phyloP scores from a whole-genome alignment of 92 coral and sea anemone species.

The Paramuricea clavata region DNA sequence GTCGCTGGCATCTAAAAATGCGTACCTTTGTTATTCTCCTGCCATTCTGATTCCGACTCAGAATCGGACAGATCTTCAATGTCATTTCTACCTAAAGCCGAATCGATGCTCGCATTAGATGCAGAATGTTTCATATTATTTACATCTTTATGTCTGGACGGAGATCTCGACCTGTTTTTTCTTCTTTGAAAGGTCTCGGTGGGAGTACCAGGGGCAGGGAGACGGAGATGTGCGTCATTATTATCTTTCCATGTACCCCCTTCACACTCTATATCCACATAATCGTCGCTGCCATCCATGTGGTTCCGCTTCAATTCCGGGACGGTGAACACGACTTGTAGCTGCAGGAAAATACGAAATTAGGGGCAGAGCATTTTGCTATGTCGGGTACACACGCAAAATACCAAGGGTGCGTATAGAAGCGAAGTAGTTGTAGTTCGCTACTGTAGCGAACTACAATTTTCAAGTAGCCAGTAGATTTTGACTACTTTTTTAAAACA shows the following conservation, averaged over 20 bases:
- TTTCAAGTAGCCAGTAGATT: too few relatives aligned
- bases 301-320: conserved; percentile 10
- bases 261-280: background rate
- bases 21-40: conserved; percentile 46
- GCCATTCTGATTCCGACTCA: conserved; percentile 86
- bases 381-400: too few relatives aligned
- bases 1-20: conserved; percentile 5
- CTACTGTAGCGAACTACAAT: too few relatives aligned
- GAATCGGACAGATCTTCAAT: conserved; percentile 88
- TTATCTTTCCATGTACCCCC: background rate
- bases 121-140: conserved; percentile 24
- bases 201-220: conserved; percentile 19
- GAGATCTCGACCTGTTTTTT: background rate
- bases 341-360: background rate
- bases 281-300: background rate
- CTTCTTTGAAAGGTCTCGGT: conserved; percentile 4
- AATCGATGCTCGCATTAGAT: conserved; percentile 52
- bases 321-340: conserved; percentile 18
- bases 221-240: background rate
- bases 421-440: too few relatives aligned
- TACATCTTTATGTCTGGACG: background rate
- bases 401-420: too few relatives aligned
- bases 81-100: conserved; percentile 54
- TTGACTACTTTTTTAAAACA: too few relatives aligned
- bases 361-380: too few relatives aligned